Evolutionary conservation across 2,113 vertebrate species (phyloP), one percentile per base, ranked within the genome.

Genomic region (Dascyllus trimaculatus): DNA sequence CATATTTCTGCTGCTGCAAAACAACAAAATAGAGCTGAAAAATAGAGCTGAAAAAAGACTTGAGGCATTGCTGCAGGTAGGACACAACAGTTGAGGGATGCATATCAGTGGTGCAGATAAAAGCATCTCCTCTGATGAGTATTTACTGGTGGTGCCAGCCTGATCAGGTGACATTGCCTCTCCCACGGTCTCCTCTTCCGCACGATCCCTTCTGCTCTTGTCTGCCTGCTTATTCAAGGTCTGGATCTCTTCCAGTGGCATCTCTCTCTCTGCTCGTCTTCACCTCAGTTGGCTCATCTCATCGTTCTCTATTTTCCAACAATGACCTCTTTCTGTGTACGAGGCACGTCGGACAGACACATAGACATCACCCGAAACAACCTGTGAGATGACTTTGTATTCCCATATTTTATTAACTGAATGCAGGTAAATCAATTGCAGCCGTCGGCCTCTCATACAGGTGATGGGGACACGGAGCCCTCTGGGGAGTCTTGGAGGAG

Each of bases 221-320:
- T 81, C 82, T 85, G 85, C 53, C 68, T 82, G 66, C 77, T 83
- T 53, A 85, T 71, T 92, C 87, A 91, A 88, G 86, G 88, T 89
- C 92, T 94, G 91, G 91, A 75, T 78, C 59, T 76, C 64, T 62
- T 89, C 86, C 90, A 93, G 71, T 25, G 15, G 46, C 59, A n/a
- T 71, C 45, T 68, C 9, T 68, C 9, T 71, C 46, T 48, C 18
- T 63, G 5, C 19, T 66, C 35, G 19, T 60, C 61, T 35, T 62
- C 35, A 48, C 32, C 64, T 46, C 14, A 51, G 63, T 22, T 32
- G 60, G 2, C 63, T 62, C 25, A n/a, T 82, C 57, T 17, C 45
- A 11, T 40, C 17, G 2, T 45, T 64, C 53, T 63, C 22, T 45
- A 18, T 58, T 53, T 26, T 6, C 21, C 24, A 57, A 17, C 46